Conservation (phyloP, 2,113 vertebrate species). For the Eclectus roratus region DNA sequence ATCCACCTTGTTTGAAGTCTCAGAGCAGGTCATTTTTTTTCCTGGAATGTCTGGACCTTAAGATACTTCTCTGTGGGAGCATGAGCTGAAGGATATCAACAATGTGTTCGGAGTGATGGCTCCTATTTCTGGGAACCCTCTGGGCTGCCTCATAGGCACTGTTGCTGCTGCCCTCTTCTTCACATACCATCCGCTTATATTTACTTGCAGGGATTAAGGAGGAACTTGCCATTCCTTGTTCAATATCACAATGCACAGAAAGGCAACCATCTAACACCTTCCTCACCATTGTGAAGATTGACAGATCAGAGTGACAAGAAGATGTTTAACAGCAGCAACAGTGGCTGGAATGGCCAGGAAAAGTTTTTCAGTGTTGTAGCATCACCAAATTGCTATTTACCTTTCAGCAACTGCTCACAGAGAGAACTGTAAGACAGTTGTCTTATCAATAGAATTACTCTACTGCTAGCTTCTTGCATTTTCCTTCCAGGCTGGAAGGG, state of each 20-base stretch:
- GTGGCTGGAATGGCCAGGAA: background rate
- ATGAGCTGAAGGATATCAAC: background rate
- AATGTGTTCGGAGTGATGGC: background rate
- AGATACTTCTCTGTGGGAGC: background rate
- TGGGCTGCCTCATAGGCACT: background rate
- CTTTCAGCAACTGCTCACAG: background rate
- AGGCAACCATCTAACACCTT: background rate
- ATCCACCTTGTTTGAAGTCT: background rate
- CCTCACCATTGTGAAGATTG: background rate
- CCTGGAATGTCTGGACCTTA: background rate
- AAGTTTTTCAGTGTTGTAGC: background rate
- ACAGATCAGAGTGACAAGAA: conserved; percentile 40
- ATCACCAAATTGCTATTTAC: conserved; percentile 19
- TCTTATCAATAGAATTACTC: background rate
- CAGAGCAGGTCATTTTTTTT: background rate
- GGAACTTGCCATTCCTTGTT: background rate
- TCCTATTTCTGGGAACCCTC: background rate
- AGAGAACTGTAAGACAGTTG: background rate
- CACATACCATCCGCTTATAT: background rate
- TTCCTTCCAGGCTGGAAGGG: background rate
- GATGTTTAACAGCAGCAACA: conserved; percentile 20
- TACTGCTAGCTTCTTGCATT: background rate
- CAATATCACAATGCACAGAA: background rate
- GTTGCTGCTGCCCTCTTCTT: background rate
- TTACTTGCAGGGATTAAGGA: background rate